These are phyloP conservation scores for Morpho achilles DNA, from an alignment of 2,888 invertebrate species.

Conservation along the genomic window DNA sequence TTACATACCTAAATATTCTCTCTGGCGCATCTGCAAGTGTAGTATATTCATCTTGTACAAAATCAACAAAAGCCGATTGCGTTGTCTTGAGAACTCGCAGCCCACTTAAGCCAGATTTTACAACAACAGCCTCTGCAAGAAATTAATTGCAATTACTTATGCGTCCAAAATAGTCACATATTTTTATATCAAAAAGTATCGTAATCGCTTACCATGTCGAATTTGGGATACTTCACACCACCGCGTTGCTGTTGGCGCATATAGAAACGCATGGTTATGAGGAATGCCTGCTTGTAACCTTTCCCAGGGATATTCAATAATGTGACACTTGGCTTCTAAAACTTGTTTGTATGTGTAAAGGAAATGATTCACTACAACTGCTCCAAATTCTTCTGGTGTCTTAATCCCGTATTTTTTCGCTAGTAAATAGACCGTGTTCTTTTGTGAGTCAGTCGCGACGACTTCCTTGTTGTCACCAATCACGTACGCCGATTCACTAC, in stretches of 20 bases:
- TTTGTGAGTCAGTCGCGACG: conserved; percentile 90
- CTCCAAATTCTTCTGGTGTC: conserved; percentile 87
- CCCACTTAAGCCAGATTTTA: conserved; percentile 84
- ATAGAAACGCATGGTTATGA: conserved; percentile 89
- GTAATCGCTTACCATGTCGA: conserved; percentile 79
- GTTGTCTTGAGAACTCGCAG: conserved; percentile 89
- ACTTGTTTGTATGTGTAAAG: conserved; percentile 87
- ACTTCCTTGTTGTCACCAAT: conserved; percentile 88
- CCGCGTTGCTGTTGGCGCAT: conserved; percentile 82
- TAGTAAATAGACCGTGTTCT: conserved; percentile 88
- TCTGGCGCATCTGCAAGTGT: conserved; percentile 87
- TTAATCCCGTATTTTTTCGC: conserved; percentile 88
- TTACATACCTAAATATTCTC: conserved; percentile 80
- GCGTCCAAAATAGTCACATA: too few relatives aligned
- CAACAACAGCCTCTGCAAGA: conserved; percentile 69
- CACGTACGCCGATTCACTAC: conserved; percentile 85
- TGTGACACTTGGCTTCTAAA: conserved; percentile 82
- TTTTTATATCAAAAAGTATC: not conserved
- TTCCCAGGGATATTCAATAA: conserved; percentile 89
- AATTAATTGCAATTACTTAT: not conserved
- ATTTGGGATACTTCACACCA: conserved; percentile 84
- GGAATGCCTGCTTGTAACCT: conserved; percentile 76
- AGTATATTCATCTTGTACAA: conserved; percentile 88
- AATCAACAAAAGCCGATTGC: conserved; percentile 88
- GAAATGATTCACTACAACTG: conserved; percentile 86